Conservation (phyloP, 2,888 invertebrate species). For the Bombyx huttoni region DNA sequence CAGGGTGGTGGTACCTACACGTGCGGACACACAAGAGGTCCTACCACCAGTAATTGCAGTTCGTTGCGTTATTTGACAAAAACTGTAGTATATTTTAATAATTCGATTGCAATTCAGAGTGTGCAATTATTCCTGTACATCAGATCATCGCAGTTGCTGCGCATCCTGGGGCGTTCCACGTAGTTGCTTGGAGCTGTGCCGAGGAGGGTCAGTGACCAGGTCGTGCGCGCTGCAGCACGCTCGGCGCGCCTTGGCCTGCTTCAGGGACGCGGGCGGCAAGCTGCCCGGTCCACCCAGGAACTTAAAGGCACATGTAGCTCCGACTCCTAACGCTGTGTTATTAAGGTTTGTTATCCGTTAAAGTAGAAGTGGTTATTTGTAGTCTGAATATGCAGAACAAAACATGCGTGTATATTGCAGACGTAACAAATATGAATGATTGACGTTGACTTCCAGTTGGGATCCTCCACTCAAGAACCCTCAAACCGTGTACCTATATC, state of each 20-base stretch:
- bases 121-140: no score
- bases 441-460: slow-evolving; percentile 69
- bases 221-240: slow-evolving; percentile 82
- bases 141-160: slow-evolving; percentile 88
- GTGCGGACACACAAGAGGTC: no score
- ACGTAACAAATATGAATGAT: background rate
- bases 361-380: no score
- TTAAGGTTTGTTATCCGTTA: slow-evolving; percentile 30
- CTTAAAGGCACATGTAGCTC: slow-evolving; percentile 49
- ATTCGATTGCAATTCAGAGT: no score
- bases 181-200: slow-evolving; percentile 87
- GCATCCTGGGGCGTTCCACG: slow-evolving; percentile 84
- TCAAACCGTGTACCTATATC: slow-evolving; percentile 84
- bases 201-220: slow-evolving; percentile 80
- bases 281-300: slow-evolving; percentile 83
- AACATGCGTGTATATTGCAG: background rate
- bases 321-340: slow-evolving; percentile 48
- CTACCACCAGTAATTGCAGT: no score
- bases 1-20: no score
- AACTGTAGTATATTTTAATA: no score
- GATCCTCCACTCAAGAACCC: slow-evolving; percentile 87
- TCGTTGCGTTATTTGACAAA: no score
- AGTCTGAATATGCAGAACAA: no score
- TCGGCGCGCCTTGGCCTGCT: slow-evolving; percentile 83
- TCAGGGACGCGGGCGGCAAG: slow-evolving; percentile 82